Conservation (phyloP, 1,140 invertebrate genomes). For the Ceratitis capitata region DNA sequence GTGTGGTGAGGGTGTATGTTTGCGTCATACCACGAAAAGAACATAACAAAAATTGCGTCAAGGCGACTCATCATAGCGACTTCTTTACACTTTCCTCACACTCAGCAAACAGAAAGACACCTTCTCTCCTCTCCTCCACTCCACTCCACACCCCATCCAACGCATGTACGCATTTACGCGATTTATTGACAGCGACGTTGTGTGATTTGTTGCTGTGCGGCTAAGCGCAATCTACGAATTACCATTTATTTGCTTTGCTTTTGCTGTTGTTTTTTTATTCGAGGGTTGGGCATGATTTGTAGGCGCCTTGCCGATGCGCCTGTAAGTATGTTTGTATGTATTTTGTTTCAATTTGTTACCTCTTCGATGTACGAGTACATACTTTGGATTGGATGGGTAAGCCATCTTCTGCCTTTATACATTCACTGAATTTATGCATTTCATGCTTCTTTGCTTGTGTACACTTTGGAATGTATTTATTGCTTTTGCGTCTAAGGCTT, state of each 20-base stretch:
- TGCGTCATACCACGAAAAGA: neutral
- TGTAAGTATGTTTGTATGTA: neutral
- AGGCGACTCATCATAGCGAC: too few relatives aligned
- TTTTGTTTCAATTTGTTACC: neutral
- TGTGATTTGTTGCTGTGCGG: neutral
- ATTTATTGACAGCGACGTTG: slow-evolving; percentile 11
- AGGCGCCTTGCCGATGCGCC: neutral
- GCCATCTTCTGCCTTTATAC: neutral
- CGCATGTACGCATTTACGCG: neutral
- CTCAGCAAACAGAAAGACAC: too few relatives aligned
- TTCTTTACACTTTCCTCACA: neutral
- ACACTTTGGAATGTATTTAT: neutral
- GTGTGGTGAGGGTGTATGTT: neutral
- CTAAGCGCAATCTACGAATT: neutral
- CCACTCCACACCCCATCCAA: neutral
- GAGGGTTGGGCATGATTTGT: neutral
- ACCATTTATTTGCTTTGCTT: slow-evolving; percentile 3
- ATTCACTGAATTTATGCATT: neutral
- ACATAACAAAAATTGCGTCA: neutral
- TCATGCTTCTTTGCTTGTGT: neutral
- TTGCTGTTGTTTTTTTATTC: neutral
- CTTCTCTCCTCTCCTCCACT: neutral
- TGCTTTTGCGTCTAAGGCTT: neutral
- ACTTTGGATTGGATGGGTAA: neutral
- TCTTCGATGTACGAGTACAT: neutral